Conservation (phyloP, 2,113 vertebrate species). For the Monarcha castaneiventris region DNA sequence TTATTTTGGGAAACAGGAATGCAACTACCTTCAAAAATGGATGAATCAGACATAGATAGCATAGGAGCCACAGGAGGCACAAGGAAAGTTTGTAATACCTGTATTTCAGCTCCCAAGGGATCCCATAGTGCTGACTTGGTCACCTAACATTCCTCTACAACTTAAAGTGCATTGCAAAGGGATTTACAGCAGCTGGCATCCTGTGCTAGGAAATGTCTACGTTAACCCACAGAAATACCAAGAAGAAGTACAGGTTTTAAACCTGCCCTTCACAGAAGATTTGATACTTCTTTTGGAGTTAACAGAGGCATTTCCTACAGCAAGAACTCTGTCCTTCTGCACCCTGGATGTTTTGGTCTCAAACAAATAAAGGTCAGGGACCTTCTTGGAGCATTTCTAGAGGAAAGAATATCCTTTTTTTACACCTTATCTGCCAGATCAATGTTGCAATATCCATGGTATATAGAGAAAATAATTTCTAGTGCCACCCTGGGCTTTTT, state of each 20-base stretch:
- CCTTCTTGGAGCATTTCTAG: neutral
- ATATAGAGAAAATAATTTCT: neutral
- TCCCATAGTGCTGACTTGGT: neutral
- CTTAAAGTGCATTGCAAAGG: neutral
- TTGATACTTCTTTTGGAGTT: neutral
- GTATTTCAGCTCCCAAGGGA: neutral
- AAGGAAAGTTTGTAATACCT: neutral
- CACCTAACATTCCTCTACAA: neutral
- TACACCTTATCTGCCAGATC: neutral
- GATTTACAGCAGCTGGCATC: neutral
- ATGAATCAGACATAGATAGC: neutral
- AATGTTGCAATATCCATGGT: neutral
- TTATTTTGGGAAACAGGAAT: neutral
- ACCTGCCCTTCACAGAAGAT: neutral
- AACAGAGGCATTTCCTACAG: neutral
- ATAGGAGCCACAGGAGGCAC: neutral
- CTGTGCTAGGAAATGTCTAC: neutral
- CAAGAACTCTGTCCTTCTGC: neutral
- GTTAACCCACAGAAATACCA: neutral
- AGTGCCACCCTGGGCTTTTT: neutral
- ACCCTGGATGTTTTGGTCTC: neutral
- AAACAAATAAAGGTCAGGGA: neutral
- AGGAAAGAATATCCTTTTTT: neutral
- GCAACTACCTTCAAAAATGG: neutral
- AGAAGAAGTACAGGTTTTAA: neutral